Percentiles rank a stretch among this genome's conserved stretches.
These are phyloP conservation scores for Takifugu rubripes DNA, from an alignment of 2,797 vertebrate species.

Conservation along the genomic window DNA sequence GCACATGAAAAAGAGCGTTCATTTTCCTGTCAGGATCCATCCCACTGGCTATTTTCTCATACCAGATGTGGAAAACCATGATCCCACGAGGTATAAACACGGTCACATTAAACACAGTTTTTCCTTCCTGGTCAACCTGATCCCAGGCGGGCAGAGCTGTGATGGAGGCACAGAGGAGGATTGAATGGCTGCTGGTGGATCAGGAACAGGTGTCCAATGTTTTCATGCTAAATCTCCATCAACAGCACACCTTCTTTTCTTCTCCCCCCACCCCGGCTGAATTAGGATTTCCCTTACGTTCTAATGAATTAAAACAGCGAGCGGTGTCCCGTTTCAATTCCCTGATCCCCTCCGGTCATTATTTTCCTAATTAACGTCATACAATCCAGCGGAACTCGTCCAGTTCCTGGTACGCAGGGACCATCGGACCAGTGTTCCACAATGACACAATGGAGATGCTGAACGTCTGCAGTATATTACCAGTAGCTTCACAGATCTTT, in stretches of 20 bases:
- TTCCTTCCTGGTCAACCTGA: conserved; percentile 38
- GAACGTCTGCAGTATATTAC: conserved; percentile 12
- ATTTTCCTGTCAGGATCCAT: conserved; percentile 42
- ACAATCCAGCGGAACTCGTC: conserved; percentile 28
- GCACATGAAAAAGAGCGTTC: conserved; percentile 33
- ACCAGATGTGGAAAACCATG: conserved; percentile 47
- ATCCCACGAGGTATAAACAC: conserved; percentile 12
- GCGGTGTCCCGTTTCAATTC: conserved; percentile 42
- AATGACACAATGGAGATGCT: not conserved
- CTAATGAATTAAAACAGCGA: conserved; percentile 36
- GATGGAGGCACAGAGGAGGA: conserved; percentile 8
- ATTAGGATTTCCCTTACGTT: conserved; percentile 27
- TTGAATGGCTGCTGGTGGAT: conserved; percentile 24
- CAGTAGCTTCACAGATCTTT: conserved; percentile 4
- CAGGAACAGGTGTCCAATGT: conserved; percentile 52
- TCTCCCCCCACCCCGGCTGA: not conserved
- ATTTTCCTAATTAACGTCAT: conserved; percentile 50
- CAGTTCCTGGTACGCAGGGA: conserved; percentile 21
- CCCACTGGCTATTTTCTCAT: conserved; percentile 39
- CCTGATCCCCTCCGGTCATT: conserved; percentile 37
- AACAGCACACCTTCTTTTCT: conserved; percentile 5
- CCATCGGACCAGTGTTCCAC: conserved; percentile 4
- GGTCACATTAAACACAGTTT: not conserved
- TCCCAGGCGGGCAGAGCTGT: conserved; percentile 32
- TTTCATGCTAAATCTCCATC: conserved; percentile 38